These are phyloP conservation scores for Chinchilla lanigera DNA, from an alignment of 2,113 vertebrate genomes.

Conservation along the genomic window DNA sequence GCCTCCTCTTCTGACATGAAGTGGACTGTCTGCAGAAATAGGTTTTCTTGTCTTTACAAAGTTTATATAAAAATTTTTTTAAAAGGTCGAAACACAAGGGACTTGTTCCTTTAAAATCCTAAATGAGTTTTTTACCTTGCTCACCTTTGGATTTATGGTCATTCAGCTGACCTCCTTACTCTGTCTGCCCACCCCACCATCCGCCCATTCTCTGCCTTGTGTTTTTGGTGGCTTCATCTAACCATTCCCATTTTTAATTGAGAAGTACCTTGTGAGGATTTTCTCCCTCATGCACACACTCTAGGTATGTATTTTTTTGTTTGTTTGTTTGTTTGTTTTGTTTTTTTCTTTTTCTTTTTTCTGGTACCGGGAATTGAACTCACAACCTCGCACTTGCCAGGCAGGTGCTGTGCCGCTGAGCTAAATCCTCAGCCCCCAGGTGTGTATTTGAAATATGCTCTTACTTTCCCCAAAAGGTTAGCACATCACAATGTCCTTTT, in stretches of 20 bases:
- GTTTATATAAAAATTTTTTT: slow-evolving; percentile 55
- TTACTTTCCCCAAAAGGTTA: neutral
- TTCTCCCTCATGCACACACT: neutral
- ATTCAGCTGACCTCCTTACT: neutral
- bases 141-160: neutral
- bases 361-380: too few species aligned
- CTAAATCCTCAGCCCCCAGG: too few species aligned
- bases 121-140: slow-evolving; percentile 14
- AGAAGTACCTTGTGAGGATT: neutral
- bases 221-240: neutral
- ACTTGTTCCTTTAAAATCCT: slow-evolving; percentile 35
- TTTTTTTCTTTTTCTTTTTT: too few species aligned
- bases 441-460: neutral
- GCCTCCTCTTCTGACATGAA: slow-evolving; percentile 53
- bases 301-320: neutral
- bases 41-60: slow-evolving; percentile 51
- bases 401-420: too few species aligned
- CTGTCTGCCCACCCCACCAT: neutral
- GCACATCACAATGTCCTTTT: neutral
- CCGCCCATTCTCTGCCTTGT: neutral
- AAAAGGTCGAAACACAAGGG: neutral
- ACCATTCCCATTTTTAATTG: neutral
- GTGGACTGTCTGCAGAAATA: slow-evolving; percentile 42
- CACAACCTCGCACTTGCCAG: too few species aligned
- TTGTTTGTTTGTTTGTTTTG: too few species aligned